Percentiles rank a stretch among this genome's conserved stretches.
Evolutionary conservation across 2,888 invertebrate genomes (phyloP).

Genomic region (Heterodera filipjevi): DNA sequence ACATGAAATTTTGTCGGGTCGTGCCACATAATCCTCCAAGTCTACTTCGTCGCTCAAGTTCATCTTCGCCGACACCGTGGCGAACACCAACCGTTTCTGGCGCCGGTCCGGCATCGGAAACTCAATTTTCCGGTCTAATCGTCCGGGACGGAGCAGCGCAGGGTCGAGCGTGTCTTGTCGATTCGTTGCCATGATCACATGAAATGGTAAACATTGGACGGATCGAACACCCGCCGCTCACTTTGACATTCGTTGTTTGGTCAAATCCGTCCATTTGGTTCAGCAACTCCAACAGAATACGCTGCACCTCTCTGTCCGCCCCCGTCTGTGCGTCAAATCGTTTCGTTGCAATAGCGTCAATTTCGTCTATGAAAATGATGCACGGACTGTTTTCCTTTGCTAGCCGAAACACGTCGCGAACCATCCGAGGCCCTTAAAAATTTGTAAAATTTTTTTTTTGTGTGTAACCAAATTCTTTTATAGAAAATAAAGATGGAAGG

Average conservation of each 20-base stretch:
- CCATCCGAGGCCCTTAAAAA: constrained; percentile 84
- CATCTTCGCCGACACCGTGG: constrained; percentile 95
- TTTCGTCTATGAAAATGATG: constrained; percentile 99
- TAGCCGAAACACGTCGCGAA: constrained; percentile 94
- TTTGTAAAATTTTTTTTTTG: too few species aligned
- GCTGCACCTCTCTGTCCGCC: constrained; percentile 78
- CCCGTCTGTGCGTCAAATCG: constrained; percentile 69
- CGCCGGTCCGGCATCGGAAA: constrained; percentile 91
- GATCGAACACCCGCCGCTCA: constrained; percentile 48
- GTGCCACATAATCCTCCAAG: constrained; percentile 95
- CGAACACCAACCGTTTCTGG: constrained; percentile 91
- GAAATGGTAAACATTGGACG: constrained; percentile 4
- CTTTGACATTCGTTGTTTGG: constrained; percentile 99
- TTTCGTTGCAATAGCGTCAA: constrained; percentile 99
- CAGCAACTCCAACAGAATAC: constrained; percentile 90
- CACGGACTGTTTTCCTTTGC: constrained; percentile 99
- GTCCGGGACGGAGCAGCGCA: constrained; percentile 89
- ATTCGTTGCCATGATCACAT: constrained; percentile 92
- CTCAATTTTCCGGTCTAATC: constrained; percentile 94
- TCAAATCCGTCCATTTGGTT: constrained; percentile 99
- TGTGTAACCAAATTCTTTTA: too few species aligned
- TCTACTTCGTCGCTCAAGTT: constrained; percentile 96
- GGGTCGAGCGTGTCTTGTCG: constrained; percentile 97
- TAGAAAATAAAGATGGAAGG: too few species aligned
- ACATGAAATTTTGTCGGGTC: constrained; percentile 97